Evolutionary conservation across 2,113 vertebrate genomes (phyloP), one percentile per base, ranked within the genome.

Genomic region (Ceyx margarethae): DNA sequence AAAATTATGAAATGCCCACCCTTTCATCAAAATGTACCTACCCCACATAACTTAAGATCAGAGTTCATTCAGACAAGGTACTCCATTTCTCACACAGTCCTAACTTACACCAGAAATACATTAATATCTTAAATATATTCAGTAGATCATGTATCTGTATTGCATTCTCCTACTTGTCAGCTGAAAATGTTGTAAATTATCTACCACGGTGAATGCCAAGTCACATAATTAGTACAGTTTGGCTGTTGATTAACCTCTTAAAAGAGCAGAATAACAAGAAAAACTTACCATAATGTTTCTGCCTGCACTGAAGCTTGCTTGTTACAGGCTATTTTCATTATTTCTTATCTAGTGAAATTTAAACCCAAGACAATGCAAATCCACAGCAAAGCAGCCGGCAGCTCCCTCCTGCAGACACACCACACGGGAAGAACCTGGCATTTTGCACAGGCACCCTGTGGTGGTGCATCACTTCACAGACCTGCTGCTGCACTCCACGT

Each of bases 181-280:
- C 20, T 89, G 81, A 79, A 94, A 78, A 79, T 2, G 2, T 2
- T 37, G 37, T 37, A 37, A 37, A 37, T 37, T 37, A 37, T 37
- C 37, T 37, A 37, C 37, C 37, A 37, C 10, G 37, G 37, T 37
- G 37, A 37, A 37, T 37, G 37, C 37, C 53, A 88, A 90, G 54
- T 42, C n/a, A 19, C 28, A n/a, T n/a, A 75, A 91, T 79, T 65
- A 88, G 48, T 65, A 84, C 5, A 37, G 35, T 54, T 85, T 23
- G 62, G 33, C 42, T 66, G 51, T 87, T 77, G 76, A 89, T 82
- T 85, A 85, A 85, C n/a, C 45, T 81, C 50, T 68, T 40, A 85
- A 31, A 85, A 83, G 25, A 78, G 20, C 9, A 74, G n/a, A 71
- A 5, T 50, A 80, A 85, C 33, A 92, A 69, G 54, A 51, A 54